A percentile compares a stretch with the other conserved stretches of the same genome.
Conservation (phyloP, 2,888 invertebrate genomes). For the Chironomus riparius region DNA sequence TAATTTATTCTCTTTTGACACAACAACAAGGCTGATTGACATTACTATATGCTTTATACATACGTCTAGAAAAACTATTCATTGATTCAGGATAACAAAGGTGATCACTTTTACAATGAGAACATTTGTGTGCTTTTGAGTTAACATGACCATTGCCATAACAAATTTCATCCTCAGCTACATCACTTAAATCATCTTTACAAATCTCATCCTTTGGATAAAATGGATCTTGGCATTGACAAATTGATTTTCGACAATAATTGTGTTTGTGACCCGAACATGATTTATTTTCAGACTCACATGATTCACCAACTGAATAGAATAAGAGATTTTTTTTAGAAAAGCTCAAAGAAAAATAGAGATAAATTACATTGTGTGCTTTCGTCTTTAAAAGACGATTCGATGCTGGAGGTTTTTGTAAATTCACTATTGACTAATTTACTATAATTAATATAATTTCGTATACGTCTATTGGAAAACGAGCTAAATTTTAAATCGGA, state of each 20-base stretch:
- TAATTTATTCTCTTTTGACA: too few relatives aligned
- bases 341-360: background rate
- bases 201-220: constrained; percentile 37
- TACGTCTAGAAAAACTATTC: background rate
- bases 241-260: constrained; percentile 38
- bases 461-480: background rate
- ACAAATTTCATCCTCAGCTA: constrained; percentile 37
- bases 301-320: constrained; percentile 27
- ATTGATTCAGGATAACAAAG: constrained; percentile 34
- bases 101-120: constrained; percentile 39
- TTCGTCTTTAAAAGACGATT: constrained; percentile 18
- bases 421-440: background rate
- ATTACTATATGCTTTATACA: background rate
- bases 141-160: constrained; percentile 37
- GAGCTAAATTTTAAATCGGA: background rate
- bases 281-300: constrained; percentile 30
- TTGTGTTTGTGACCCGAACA: constrained; percentile 34
- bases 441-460: constrained; percentile 3
- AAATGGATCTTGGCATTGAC: constrained; percentile 38
- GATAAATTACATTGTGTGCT: constrained; percentile 4
- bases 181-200: constrained; percentile 40
- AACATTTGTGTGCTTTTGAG: constrained; percentile 33
- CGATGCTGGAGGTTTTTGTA: background rate
- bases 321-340: background rate
- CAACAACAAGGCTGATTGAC: background rate